These are phyloP conservation scores for Rhynchonycteris naso DNA, from an alignment of 2,797 vertebrate genomes.

Conservation along the genomic window DNA sequence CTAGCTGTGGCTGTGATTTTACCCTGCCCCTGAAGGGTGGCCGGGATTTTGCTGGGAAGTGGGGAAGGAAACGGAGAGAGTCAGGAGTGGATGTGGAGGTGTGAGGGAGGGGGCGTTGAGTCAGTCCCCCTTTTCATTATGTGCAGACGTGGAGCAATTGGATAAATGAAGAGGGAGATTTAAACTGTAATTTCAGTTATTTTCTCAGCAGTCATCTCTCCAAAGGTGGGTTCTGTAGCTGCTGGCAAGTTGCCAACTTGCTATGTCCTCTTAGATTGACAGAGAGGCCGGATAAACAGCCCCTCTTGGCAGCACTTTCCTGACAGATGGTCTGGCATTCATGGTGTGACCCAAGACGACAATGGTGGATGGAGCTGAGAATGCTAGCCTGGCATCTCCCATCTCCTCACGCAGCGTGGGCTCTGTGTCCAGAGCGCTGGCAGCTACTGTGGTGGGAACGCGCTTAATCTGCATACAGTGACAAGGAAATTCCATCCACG, in stretches of 20 bases:
- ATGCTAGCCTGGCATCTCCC: conserved; percentile 50
- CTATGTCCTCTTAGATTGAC: conserved; percentile 81
- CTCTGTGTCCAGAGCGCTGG: neutral
- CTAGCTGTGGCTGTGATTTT: neutral
- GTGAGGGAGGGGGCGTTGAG: neutral
- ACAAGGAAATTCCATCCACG: neutral
- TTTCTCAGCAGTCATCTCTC: conserved; percentile 71
- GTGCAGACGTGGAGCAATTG: conserved; percentile 75
- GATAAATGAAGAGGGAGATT: conserved; percentile 73
- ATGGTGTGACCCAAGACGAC: conserved; percentile 62
- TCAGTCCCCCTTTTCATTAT: conserved; percentile 48
- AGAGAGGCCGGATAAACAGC: conserved; percentile 78
- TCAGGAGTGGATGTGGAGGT: neutral
- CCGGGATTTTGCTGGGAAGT: neutral
- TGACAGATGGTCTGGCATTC: conserved; percentile 79
- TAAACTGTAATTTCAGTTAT: conserved; percentile 66
- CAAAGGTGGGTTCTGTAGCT: conserved; percentile 68
- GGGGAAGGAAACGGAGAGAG: neutral
- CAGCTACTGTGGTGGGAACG: neutral
- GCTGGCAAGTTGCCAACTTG: conserved; percentile 74
- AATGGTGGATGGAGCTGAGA: conserved; percentile 37
- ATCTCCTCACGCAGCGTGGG: neutral
- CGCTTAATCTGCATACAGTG: neutral
- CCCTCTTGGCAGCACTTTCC: conserved; percentile 72
- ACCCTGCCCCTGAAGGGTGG: neutral